Conservation (phyloP, 2,113 vertebrate genomes). For the Dipodomys stephensi region DNA sequence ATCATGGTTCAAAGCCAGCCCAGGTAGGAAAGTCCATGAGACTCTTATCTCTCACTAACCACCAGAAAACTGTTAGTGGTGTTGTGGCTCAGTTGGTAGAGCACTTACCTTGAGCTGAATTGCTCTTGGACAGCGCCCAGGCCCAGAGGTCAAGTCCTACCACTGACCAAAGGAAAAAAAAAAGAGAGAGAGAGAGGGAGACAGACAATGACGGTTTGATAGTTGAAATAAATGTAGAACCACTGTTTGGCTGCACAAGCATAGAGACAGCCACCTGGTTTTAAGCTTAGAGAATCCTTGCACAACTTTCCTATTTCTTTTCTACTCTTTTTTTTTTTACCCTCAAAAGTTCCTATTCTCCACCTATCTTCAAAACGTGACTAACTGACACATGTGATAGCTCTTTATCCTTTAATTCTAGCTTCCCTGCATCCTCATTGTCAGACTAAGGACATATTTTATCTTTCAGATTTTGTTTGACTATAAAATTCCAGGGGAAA, state of each 20-base stretch:
- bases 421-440: neutral
- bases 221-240: neutral
- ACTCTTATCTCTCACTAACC: too few species aligned
- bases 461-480: slow-evolving; percentile 16
- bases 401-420: neutral
- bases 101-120: too few species aligned
- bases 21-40: too few species aligned
- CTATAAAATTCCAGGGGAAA: slow-evolving; percentile 9
- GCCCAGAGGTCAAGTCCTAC: too few species aligned
- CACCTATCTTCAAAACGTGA: neutral
- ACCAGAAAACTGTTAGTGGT: too few species aligned
- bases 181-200: too few species aligned
- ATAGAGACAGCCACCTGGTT: neutral
- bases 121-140: too few species aligned
- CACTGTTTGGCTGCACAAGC: neutral
- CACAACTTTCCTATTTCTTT: neutral
- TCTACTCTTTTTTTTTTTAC: neutral
- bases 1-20: too few species aligned
- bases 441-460: neutral
- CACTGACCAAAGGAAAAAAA: too few species aligned
- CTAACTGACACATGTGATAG: neutral
- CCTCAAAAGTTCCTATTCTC: neutral
- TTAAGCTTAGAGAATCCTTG: neutral
- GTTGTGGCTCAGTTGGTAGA: too few species aligned
- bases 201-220: neutral